Percentiles rank a stretch among this genome's conserved stretches.
Evolutionary conservation across 1,140 invertebrate species (phyloP).

Genomic region (Gryon sp.): DNA sequence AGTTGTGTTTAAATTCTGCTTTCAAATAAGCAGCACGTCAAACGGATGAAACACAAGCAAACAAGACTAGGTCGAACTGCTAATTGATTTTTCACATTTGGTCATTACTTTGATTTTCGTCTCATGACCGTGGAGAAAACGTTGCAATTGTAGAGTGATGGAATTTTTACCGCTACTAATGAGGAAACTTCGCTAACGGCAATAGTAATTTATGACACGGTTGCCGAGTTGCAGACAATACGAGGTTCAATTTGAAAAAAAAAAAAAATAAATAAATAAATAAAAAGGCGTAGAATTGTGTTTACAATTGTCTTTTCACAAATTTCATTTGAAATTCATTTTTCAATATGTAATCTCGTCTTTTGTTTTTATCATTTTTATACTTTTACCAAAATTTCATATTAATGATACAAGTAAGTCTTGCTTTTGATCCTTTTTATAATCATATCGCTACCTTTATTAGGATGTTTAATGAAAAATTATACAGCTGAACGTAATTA

Average conservation of each 20-base stretch:
- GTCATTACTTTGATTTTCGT: slow-evolving; percentile 42
- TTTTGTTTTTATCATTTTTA: too few relatives aligned
- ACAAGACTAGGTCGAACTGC: slow-evolving; percentile 2
- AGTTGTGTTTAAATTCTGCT: slow-evolving; percentile 15
- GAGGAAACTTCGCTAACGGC: slow-evolving; percentile 47
- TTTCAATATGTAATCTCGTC: too few relatives aligned
- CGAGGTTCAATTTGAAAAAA: slow-evolving; percentile 34
- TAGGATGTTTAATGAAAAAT: too few relatives aligned
- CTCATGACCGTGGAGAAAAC: background rate
- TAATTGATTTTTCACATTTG: slow-evolving; percentile 36
- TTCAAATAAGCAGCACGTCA: slow-evolving; percentile 25
- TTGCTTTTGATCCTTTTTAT: too few relatives aligned
- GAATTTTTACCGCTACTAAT: slow-evolving; percentile 39
- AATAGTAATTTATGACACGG: slow-evolving; percentile 43
- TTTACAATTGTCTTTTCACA: background rate
- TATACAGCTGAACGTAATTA: too few relatives aligned
- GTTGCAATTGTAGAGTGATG: slow-evolving; percentile 19
- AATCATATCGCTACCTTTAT: too few relatives aligned
- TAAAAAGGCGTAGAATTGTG: background rate
- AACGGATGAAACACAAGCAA: slow-evolving; percentile 24
- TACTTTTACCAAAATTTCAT: too few relatives aligned
- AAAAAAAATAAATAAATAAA: slow-evolving; percentile 24
- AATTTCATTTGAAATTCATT: too few relatives aligned
- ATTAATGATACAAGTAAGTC: too few relatives aligned
- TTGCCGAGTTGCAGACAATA: slow-evolving; percentile 39